A percentile compares a stretch with the other conserved stretches of the same genome.
Evolutionary conservation across 2,888 invertebrate species (phyloP).

Genomic region (Patella depressa): DNA sequence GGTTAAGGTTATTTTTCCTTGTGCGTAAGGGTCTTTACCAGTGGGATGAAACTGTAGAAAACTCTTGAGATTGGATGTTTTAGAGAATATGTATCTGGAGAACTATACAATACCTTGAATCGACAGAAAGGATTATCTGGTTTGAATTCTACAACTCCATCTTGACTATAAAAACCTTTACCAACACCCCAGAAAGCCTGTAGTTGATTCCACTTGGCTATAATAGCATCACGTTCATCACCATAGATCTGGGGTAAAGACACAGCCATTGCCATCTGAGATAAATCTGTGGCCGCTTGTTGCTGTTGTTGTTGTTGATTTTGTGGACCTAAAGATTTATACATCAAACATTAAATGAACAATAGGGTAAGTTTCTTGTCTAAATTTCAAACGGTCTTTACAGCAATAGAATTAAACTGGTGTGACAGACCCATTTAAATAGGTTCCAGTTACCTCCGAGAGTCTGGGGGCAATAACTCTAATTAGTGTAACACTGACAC

Average conservation of each 20-base stretch:
- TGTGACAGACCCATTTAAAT: too few species aligned
- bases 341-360: background rate
- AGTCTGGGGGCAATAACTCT: too few species aligned
- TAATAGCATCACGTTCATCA: slow-evolving; percentile 93
- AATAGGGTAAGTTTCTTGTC: too few species aligned
- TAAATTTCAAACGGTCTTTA: too few species aligned
- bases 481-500: too few species aligned
- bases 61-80: too few species aligned
- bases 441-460: too few species aligned
- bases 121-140: slow-evolving; percentile 92
- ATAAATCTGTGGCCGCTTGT: slow-evolving; percentile 46
- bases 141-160: slow-evolving; percentile 84
- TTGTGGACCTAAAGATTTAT: slow-evolving; percentile 24
- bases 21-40: too few species aligned
- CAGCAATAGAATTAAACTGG: too few species aligned
- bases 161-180: slow-evolving; percentile 75
- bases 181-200: slow-evolving; percentile 80
- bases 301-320: slow-evolving; percentile 47
- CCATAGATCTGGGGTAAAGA: slow-evolving; percentile 80
- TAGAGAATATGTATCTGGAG: too few species aligned
- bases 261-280: slow-evolving; percentile 67
- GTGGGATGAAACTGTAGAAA: too few species aligned
- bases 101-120: slow-evolving; percentile 78
- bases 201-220: slow-evolving; percentile 95
- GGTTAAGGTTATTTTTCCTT: too few species aligned